These are phyloP conservation scores for Tupaia chinensis DNA, from an alignment of 2,113 vertebrate genomes.

Conservation along the genomic window DNA sequence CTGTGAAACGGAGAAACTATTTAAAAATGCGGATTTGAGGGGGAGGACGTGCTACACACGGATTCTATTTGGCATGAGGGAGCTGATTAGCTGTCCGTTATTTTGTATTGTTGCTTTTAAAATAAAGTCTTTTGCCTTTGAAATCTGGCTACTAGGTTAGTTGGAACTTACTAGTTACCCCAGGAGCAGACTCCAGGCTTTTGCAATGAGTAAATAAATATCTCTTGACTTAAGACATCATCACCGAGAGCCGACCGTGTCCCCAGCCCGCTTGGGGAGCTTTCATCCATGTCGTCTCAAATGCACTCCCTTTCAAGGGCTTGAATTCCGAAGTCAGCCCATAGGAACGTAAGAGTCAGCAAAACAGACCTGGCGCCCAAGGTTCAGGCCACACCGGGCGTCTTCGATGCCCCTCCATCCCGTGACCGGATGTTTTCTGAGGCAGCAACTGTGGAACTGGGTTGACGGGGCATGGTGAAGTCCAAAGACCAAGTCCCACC, in stretches of 20 bases:
- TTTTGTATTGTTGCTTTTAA: constrained; percentile 29
- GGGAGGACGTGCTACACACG: background rate
- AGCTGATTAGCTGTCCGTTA: background rate
- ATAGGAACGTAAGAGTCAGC: background rate
- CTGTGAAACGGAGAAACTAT: background rate
- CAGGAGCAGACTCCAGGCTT: background rate
- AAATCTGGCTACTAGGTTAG: constrained; percentile 31
- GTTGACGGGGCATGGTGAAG: background rate
- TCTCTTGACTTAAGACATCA: background rate
- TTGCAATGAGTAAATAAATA: background rate
- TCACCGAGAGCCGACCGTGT: background rate
- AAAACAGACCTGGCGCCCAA: background rate
- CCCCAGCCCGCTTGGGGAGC: background rate
- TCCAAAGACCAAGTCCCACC: background rate
- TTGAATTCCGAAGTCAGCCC: background rate
- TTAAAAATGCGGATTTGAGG: background rate
- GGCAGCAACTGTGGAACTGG: background rate
- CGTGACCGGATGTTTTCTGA: background rate
- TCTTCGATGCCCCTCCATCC: background rate
- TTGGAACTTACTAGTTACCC: background rate
- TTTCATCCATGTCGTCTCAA: background rate
- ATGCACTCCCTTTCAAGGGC: background rate
- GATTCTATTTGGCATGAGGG: background rate
- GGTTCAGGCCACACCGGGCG: background rate
- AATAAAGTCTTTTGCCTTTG: background rate